These are phyloP conservation scores for Saxidomus purpurata DNA, from an alignment of 1,140 invertebrate species.

Conservation along the genomic window DNA sequence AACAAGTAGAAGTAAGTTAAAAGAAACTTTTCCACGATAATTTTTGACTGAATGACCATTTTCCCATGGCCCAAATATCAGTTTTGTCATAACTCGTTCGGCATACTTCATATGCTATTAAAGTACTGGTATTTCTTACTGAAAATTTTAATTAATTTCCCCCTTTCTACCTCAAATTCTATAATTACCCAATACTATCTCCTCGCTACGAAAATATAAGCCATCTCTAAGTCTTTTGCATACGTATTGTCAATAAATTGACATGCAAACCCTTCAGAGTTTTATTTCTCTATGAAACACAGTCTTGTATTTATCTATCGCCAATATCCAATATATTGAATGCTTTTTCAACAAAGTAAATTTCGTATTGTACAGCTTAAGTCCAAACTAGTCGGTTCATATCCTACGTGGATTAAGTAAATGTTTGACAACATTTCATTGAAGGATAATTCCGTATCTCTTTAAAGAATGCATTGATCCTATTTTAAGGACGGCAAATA, in stretches of 20 bases:
- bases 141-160: too few relatives aligned
- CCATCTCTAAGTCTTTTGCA: neutral
- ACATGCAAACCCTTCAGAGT: neutral
- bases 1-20: too few relatives aligned
- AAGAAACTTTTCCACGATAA: too few relatives aligned
- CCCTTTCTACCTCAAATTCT: too few relatives aligned
- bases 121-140: too few relatives aligned
- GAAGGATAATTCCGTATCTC: neutral
- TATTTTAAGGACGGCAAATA: neutral
- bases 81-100: too few relatives aligned
- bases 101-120: too few relatives aligned
- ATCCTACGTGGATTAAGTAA: slow-evolving; percentile 18
- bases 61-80: too few relatives aligned
- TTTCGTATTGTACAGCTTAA: neutral
- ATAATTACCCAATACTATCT: too few relatives aligned
- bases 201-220: neutral
- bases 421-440: slow-evolving; percentile 16
- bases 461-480: neutral
- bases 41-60: too few relatives aligned
- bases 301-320: slow-evolving; percentile 6
- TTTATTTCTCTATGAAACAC: slow-evolving; percentile 11
- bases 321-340: slow-evolving; percentile 19
- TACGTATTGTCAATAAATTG: neutral
- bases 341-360: slow-evolving; percentile 27
- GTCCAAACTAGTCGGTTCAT: neutral